Percentiles rank a stretch among this genome's conserved stretches.
phyloP scores from a whole-genome alignment of 2,113 vertebrate genomes.

The Callorhinus ursinus region DNA sequence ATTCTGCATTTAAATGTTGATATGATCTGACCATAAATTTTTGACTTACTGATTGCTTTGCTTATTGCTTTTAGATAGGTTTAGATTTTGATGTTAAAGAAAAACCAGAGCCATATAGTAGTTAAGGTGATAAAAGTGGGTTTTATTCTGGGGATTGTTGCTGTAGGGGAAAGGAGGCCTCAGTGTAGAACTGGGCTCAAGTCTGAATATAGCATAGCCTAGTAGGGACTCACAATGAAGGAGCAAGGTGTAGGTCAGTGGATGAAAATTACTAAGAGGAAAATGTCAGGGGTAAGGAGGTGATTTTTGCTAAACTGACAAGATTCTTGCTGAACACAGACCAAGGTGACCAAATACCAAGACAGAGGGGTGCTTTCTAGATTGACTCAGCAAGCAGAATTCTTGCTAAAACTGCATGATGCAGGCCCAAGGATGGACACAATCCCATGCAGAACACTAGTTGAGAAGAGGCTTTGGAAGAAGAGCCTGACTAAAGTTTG shows the following conservation, averaged over 20 bases:
- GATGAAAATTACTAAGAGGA: background rate
- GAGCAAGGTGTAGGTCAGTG: background rate
- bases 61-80: background rate
- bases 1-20: background rate
- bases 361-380: background rate
- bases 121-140: background rate
- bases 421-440: background rate
- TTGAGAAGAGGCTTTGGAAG: background rate
- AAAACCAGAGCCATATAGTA: background rate
- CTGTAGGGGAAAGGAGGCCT: background rate
- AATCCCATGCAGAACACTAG: background rate
- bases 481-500: background rate
- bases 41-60: background rate
- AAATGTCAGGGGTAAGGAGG: background rate
- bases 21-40: background rate
- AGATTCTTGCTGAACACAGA: background rate
- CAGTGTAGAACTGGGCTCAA: background rate
- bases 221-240: background rate
- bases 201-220: background rate
- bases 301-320: background rate
- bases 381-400: background rate
- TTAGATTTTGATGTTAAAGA: background rate
- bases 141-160: background rate
- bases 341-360: background rate
- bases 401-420: background rate